Evolutionary conservation across 1,140 invertebrate species (phyloP), one percentile per base, ranked within the genome.

Genomic region (Yoshiicerus persimilis): DNA sequence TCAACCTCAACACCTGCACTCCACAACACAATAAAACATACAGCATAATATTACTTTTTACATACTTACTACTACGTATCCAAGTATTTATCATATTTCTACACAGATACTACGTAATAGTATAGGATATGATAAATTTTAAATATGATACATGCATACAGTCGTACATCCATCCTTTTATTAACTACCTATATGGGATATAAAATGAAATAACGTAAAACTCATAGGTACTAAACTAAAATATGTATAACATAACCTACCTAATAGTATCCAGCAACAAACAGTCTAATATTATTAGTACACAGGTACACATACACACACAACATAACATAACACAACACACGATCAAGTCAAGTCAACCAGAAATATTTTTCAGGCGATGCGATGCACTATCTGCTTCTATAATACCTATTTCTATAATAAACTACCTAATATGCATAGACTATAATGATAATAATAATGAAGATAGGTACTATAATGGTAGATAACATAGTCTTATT

Each of bases 1-100:
- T 80, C 75, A 80, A 80, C 34, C 75, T 80, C 75, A 80, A 80
- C 75, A 80, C 75, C 75, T 80, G 75, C 75, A 80, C 75, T 23
- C 75, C 32, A 36, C 30, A 13, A n/a, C 75, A 80, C 34, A 80
- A 80, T 80, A 32, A 36, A 38, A 38, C 13, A 34, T 34, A 80
- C 32, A 77, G n/a, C 34, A n/a, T 36, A 80, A 8, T 9, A 10
- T 32, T 11, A 70, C 66, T 11, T 0, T 11, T 30, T 11, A 30
- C 23, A 32, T 32, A 30, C 30, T 4, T 70, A 32, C 16, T 4
- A 30, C 27, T 70, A 70, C 66, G 13, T 30, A 70, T 66, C 27
- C 23, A 4, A 27, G 27, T 66, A 66, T 30, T 25, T 13, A 66
- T 30, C 25, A 32, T 32, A 4, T 30, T 30, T 70, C 13, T n/a